Evolutionary conservation across 1,140 invertebrate species (phyloP).

Genomic region (Nomia melanderi): DNA sequence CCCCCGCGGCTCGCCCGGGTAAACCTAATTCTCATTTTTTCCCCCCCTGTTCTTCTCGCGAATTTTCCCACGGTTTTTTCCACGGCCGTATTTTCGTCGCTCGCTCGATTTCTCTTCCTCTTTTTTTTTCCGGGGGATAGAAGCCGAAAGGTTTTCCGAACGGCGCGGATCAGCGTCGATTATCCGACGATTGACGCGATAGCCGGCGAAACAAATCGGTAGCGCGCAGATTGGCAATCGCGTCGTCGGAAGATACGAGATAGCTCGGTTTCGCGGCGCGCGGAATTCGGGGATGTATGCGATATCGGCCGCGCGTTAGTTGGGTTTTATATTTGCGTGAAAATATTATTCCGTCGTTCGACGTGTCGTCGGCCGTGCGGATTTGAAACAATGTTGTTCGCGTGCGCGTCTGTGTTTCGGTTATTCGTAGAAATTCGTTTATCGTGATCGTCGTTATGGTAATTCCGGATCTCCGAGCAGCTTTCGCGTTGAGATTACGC

Average conservation of each 20-base stretch:
- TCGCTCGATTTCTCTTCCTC: background rate
- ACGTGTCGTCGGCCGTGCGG: background rate
- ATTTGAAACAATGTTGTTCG: background rate
- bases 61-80: background rate
- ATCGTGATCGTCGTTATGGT: background rate
- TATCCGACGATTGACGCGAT: slow-evolving; percentile 12
- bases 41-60: too few species aligned
- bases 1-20: background rate
- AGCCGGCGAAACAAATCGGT: slow-evolving; percentile 28
- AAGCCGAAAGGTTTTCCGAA: background rate
- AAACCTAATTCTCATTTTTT: slow-evolving; percentile 43
- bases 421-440: background rate
- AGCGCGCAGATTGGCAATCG: slow-evolving; percentile 20
- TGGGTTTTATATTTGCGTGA: background rate
- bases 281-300: slow-evolving; percentile 32
- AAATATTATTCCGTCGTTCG: background rate
- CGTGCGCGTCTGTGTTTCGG: background rate
- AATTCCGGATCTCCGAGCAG: background rate
- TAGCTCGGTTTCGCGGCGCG: background rate
- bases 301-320: background rate
- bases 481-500: too few species aligned
- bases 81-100: background rate
- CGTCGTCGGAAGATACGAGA: slow-evolving; percentile 9
- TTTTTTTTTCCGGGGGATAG: background rate
- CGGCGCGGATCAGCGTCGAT: background rate